A percentile compares a stretch with the other conserved stretches of the same genome.
These are phyloP conservation scores for Macrosiphum euphorbiae DNA, from an alignment of 2,888 invertebrate genomes.

Conservation along the genomic window DNA sequence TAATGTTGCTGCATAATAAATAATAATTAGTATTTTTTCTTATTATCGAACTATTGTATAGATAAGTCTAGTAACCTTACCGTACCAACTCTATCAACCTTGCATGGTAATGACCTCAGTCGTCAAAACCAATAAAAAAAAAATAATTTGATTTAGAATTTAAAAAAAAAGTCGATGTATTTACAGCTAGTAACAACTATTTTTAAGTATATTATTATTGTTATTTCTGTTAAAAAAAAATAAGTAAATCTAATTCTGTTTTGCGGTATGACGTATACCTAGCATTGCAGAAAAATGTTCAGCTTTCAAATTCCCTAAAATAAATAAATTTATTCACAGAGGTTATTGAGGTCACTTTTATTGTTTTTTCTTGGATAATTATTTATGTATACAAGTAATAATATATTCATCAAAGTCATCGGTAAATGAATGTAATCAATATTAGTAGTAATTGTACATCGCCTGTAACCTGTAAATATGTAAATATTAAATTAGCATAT, in stretches of 20 bases:
- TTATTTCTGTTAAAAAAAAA: neutral
- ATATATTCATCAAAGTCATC: slow-evolving; percentile 17
- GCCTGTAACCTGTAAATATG: neutral
- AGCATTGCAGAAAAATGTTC: neutral
- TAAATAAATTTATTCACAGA: neutral
- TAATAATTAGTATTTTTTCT: neutral
- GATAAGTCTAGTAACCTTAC: neutral
- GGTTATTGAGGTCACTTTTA: neutral
- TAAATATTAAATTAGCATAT: neutral
- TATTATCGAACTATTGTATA: neutral
- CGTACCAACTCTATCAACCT: too few species aligned
- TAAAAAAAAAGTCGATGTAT: too few species aligned
- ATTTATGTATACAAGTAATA: neutral
- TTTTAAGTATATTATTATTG: neutral
- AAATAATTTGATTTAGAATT: neutral
- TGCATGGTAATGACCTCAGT: too few species aligned
- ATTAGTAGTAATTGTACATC: neutral
- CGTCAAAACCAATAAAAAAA: too few species aligned
- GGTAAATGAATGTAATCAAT: neutral
- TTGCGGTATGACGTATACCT: neutral
- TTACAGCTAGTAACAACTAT: too few species aligned
- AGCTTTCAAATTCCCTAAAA: neutral
- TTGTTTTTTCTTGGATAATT: neutral
- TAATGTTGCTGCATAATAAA: neutral
- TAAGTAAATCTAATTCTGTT: neutral